These are phyloP conservation scores for Drosophila setifemur DNA, from an alignment of 1,140 invertebrate genomes.

Conservation along the genomic window DNA sequence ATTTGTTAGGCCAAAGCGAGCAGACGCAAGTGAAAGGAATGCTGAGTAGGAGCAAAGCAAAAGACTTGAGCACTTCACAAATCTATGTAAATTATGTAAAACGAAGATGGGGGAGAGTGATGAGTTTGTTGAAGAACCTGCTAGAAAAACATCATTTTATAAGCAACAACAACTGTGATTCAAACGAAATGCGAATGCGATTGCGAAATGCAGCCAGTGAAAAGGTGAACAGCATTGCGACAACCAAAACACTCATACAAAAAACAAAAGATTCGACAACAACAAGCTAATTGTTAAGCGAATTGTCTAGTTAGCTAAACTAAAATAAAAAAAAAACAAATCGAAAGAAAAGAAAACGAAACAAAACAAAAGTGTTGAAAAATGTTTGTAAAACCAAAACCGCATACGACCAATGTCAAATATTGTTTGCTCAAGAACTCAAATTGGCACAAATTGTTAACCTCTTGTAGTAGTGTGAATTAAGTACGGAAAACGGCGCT, in stretches of 20 bases:
- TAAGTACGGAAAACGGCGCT: constrained; percentile 63
- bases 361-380: constrained; percentile 35
- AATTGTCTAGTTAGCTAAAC: constrained; percentile 79
- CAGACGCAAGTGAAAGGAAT: constrained; percentile 25
- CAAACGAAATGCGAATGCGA: constrained; percentile 58
- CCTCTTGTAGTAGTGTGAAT: constrained; percentile 71
- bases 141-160: constrained; percentile 73
- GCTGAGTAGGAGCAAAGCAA: constrained; percentile 30
- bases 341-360: too few species aligned
- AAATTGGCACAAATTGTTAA: constrained; percentile 79
- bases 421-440: constrained; percentile 68
- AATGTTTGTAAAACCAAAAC: constrained; percentile 65
- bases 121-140: constrained; percentile 60
- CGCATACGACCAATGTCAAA: constrained; percentile 72
- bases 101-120: neutral
- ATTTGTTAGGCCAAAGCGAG: constrained; percentile 41
- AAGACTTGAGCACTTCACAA: constrained; percentile 77
- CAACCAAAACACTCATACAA: constrained; percentile 17
- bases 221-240: constrained; percentile 15
- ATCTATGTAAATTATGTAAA: constrained; percentile 47
- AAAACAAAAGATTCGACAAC: constrained; percentile 41
- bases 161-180: constrained; percentile 82
- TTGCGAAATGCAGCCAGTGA: constrained; percentile 37
- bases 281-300: constrained; percentile 74
- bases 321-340: constrained; percentile 46